Evolutionary conservation across 2,888 invertebrate genomes (phyloP), one percentile per base, ranked within the genome.

Genomic region (Synanthedon formicaeformis): DNA sequence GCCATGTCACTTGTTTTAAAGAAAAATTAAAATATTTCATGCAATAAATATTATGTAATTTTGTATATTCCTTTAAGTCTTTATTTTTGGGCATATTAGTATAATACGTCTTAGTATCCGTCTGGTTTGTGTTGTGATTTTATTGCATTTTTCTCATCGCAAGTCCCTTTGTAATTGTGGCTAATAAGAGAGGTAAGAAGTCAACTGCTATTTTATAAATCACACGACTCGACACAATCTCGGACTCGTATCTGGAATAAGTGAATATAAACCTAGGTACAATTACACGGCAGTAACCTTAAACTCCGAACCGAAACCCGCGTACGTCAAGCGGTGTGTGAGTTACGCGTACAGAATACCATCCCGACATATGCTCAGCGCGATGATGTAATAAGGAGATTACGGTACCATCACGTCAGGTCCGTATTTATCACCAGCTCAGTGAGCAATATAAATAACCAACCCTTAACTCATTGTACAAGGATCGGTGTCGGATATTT

Each of bases 341-440:
- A 45, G 14, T 45, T 45, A 45, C n/a, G 40, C 18, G 40, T 41
- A 45, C 54, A 52, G 48, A 53, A 52, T 55, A 40, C n/a, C 50
- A 45, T 18, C 45, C 48, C n/a, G 56, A 40, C 52, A 52, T 56
- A 51, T 61, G 53, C 55, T 57, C 52, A 56, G 61, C 60, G 59
- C 59, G 63, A 63, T 77, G 75, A 75, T 73, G 71, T 71, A 72
- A 75, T 71, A 73, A 73, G 66, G 63, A 67, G 67, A 71, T 75
- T 67, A 75, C 81, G 81, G 82, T 78, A 80, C 71, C 55, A 64
- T 34, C 34, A 34, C 34, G 34, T 34, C 34, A 34, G 10, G 34
- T 34, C 10, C 34, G 62, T 81, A 81, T 83, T 81, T 81, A 82
- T 78, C 66, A 64, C 70, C 68, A 66, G 59, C 61, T 65, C 67